These are phyloP conservation scores for Colostygia pectinataria DNA, from an alignment of 2,888 invertebrate species.

Conservation along the genomic window DNA sequence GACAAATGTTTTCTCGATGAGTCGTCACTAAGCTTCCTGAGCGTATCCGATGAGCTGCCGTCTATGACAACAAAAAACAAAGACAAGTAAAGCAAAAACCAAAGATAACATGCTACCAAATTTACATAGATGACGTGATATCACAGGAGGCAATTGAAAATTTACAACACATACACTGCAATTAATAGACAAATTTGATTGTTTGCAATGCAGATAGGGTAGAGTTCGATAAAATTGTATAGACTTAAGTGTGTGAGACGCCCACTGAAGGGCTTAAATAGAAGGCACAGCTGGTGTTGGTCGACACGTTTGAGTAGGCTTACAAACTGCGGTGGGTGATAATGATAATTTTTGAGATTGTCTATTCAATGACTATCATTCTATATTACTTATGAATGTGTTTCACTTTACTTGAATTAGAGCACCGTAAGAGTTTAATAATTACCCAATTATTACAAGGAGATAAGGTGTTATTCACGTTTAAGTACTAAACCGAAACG, in stretches of 20 bases:
- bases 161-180: constrained; percentile 43
- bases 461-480: no score
- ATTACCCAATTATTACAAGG: no score
- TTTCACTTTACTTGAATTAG: constrained; percentile 27
- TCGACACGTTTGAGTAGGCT: constrained; percentile 57
- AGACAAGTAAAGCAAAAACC: constrained; percentile 75
- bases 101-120: constrained; percentile 66
- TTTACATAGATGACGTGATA: constrained; percentile 43
- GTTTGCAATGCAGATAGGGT: constrained; percentile 38
- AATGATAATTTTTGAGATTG: constrained; percentile 41
- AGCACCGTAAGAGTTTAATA: no score
- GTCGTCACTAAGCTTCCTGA: constrained; percentile 79
- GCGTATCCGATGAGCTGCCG: constrained; percentile 76
- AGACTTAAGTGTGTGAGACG: constrained; percentile 44
- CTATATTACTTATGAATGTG: constrained; percentile 22
- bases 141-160: constrained; percentile 39
- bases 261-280: constrained; percentile 46
- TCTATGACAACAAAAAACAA: constrained; percentile 79
- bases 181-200: constrained; percentile 41
- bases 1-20: constrained; percentile 80
- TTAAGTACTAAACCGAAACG: no score
- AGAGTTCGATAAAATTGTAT: constrained; percentile 52
- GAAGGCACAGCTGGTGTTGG: constrained; percentile 50
- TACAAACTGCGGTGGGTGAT: constrained; percentile 52
- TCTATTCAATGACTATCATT: constrained; percentile 42